Conservation (phyloP, 2,888 invertebrate genomes). For the Thymelicus sylvestris region DNA sequence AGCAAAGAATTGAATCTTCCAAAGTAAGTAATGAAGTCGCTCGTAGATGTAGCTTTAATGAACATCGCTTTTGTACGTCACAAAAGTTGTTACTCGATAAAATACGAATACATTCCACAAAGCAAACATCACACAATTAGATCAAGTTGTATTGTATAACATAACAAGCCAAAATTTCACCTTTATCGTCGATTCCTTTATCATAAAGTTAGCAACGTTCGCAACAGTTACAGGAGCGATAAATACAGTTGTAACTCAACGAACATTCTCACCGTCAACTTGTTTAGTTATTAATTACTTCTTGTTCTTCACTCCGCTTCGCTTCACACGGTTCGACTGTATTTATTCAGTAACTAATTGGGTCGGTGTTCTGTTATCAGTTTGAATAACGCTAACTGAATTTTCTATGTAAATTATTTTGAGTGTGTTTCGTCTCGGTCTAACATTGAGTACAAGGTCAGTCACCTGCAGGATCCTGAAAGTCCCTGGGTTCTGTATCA, state of each 20-base stretch:
- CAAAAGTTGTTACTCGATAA: not conserved
- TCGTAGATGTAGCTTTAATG: too few relatives aligned
- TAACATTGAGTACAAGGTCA: too few relatives aligned
- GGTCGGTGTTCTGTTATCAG: not conserved
- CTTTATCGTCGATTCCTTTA: slow-evolving; percentile 8
- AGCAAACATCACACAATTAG: too few relatives aligned
- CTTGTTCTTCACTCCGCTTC: not conserved
- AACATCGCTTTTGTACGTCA: too few relatives aligned
- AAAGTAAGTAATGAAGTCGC: too few relatives aligned
- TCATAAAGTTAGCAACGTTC: not conserved
- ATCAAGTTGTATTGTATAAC: not conserved
- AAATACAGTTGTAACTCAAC: not conserved
- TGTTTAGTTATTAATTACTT: not conserved
- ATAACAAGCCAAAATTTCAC: not conserved
- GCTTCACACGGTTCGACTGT: not conserved
- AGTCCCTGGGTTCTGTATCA: too few relatives aligned
- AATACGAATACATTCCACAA: not conserved
- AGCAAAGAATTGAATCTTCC: too few relatives aligned
- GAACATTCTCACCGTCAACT: not conserved
- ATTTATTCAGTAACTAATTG: not conserved
- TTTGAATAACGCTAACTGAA: too few relatives aligned
- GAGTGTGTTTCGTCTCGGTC: too few relatives aligned
- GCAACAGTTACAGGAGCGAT: not conserved
- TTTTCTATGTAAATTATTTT: too few relatives aligned
- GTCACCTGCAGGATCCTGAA: too few relatives aligned